These are phyloP conservation scores for Hydropsyche tenuis DNA, from an alignment of 1,140 invertebrate species.

Conservation along the genomic window DNA sequence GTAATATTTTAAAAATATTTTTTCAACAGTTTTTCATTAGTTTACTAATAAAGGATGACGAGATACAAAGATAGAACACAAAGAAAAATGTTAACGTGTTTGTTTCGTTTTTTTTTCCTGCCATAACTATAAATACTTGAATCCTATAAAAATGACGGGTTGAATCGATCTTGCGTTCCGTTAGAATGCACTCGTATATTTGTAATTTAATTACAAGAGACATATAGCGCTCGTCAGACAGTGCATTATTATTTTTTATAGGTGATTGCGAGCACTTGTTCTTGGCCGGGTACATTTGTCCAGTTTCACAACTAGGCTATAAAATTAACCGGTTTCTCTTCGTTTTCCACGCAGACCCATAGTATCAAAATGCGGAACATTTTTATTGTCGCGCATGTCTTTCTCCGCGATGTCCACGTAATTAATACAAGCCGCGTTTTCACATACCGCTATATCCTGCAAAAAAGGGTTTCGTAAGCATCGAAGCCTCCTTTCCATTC, in stretches of 20 bases:
- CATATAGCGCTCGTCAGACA: conserved; percentile 7
- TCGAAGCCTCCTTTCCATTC: neutral
- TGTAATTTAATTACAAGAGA: conserved; percentile 21
- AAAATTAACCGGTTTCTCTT: conserved; percentile 49
- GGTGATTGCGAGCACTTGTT: conserved; percentile 19
- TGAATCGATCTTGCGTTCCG: too few species aligned
- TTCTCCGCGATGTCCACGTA: conserved; percentile 25
- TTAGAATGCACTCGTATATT: neutral
- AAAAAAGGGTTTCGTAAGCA: neutral
- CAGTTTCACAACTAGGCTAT: conserved; percentile 51
- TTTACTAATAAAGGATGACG: too few species aligned
- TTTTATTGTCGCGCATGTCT: conserved; percentile 43
- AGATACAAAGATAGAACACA: too few species aligned
- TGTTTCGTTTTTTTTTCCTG: too few species aligned
- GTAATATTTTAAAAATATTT: too few species aligned
- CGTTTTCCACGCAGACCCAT: conserved; percentile 33
- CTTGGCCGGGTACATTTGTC: conserved; percentile 41
- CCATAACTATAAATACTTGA: too few species aligned
- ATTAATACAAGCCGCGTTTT: conserved; percentile 30
- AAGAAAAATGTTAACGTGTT: too few species aligned
- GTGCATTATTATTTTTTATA: conserved; percentile 26
- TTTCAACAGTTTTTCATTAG: too few species aligned
- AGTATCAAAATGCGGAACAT: conserved; percentile 47
- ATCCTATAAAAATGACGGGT: too few species aligned
- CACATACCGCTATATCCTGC: conserved; percentile 8